Evolutionary conservation across 2,797 vertebrate species (phyloP), one percentile per base, ranked within the genome.

Genomic region (Acrossocheilus wenchowensis): DNA sequence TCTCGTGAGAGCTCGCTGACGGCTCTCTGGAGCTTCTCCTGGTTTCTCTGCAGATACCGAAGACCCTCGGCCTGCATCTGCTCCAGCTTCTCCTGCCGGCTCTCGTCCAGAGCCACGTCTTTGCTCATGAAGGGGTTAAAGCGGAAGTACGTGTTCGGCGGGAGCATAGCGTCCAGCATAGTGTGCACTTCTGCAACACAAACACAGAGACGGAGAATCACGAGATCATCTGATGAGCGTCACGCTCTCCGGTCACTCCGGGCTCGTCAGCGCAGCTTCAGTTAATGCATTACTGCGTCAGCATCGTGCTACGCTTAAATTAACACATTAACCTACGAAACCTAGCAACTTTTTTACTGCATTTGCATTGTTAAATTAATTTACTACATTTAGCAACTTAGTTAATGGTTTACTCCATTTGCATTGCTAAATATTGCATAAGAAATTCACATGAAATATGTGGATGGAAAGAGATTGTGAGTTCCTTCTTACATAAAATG

Each of bases 101-200:
- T 98, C 94, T 99, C 98, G 91, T 99, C 98, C 89, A 99, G 85
- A 73, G 97, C 92, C 92, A 98, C 95, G 87, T 99, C 98, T 93
- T 98, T 97, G 84, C 94, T 97, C 96, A 99, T 95, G 73, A 96
- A 93, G 43, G 98, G 97, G 93, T 99, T 99, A 93, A 99, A 98
- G 92, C 98, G 97, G 94, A 99, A 99, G 85, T 99, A 99, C 6
- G 96, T 97, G 90, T 98, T 94, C 0, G 97, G 93, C 12, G 97
- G 97, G 64, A 99, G 94, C 39, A 99, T 95, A 2, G 97, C 98
- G 72, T 99, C 98, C 91, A 99, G 95, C 96, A 98, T 99, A 87
- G 96, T 94, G 92, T 99, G 98, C 85, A 99, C 97, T 95, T 99
- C 98, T 99, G 93, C 52, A 90, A 91, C 90, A 50, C 43, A 48